Conservation (phyloP, 2,888 invertebrate species). For the Scaeva pyrastri region DNA sequence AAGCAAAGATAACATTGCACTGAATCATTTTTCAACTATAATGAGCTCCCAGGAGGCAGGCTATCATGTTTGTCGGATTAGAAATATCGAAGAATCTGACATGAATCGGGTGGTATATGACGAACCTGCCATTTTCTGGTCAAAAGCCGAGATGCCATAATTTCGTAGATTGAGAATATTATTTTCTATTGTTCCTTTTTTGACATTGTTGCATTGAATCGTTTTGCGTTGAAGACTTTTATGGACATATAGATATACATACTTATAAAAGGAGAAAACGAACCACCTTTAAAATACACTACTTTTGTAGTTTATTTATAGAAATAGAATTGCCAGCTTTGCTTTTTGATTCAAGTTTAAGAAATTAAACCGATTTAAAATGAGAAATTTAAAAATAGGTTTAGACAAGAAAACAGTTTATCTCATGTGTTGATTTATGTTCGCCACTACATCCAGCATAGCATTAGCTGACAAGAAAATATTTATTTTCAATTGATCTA, state of each 20-base stretch:
- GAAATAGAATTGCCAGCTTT: background rate
- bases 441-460: too few relatives aligned
- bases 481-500: too few relatives aligned
- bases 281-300: slow-evolving; percentile 22
- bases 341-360: background rate
- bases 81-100: slow-evolving; percentile 48
- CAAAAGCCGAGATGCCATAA: slow-evolving; percentile 30
- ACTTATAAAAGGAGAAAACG: slow-evolving; percentile 3
- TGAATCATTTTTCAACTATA: slow-evolving; percentile 72
- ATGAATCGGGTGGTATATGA: slow-evolving; percentile 35
- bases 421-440: too few relatives aligned
- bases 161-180: slow-evolving; percentile 6
- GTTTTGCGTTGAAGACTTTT: slow-evolving; percentile 17
- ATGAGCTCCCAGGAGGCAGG: slow-evolving; percentile 73
- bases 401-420: too few relatives aligned
- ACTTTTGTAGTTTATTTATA: background rate
- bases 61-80: slow-evolving; percentile 53
- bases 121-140: slow-evolving; percentile 19
- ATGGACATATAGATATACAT: background rate
- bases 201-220: slow-evolving; percentile 48
- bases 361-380: too few relatives aligned
- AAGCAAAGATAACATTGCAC: slow-evolving; percentile 36
- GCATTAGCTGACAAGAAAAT: too few relatives aligned
- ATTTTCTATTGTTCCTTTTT: slow-evolving; percentile 11
- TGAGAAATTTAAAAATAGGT: too few relatives aligned